Base-by-base conservation (phyloP, 2,888 invertebrate species). In the Conomelus anceps region DNA sequence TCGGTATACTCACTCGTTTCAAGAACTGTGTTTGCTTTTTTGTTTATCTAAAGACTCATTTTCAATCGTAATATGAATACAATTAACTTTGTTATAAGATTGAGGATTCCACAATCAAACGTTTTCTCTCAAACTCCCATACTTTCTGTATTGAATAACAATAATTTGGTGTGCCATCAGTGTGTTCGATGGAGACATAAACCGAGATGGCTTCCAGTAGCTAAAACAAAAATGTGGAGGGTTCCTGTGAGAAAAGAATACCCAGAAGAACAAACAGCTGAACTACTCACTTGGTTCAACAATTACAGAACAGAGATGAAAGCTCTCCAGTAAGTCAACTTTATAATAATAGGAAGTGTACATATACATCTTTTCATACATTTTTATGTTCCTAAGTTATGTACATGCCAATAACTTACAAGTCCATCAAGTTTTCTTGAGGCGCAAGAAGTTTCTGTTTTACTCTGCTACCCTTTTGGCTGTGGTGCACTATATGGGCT, bases 151-250 rank as follows among this genome's bases (percentile, higher is more conserved):
- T 63, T 63, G 63, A 63, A 13, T 63, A 63, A 63, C 13, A 63
- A 63, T 63, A 89, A 89, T 89, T 34, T 84, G n/a, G 84, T 87
- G 4, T 84, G 86, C n/a, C 86, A 89, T 41, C 91, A 89, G 88
- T 88, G 93, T 88, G 93, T 95, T 9, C 93, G 96, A 91, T 95
- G 95, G 94, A 93, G 94, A 90, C 94, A 96, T 91, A 98, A 98
- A 93, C 98, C 98, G 0, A 94, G 96, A 90, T 97, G 97, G 97
- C 89, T 97, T 87, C 97, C 97, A 1, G 95, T 95, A 20, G 98
- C 98, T 0, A 97, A 96, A 94, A 96, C 95, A 91, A 98, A 98
- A 94, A 91, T 96, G 87, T 98, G 95, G 93, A 95, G 95, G 91
- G 94, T 98, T 90, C 96, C 96, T 0, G 94, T 94, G 91, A 94